A percentile compares a stretch with the other conserved stretches of the same genome.
phyloP scores from a whole-genome alignment of 2,113 vertebrate genomes.

The Aegypius monachus region DNA sequence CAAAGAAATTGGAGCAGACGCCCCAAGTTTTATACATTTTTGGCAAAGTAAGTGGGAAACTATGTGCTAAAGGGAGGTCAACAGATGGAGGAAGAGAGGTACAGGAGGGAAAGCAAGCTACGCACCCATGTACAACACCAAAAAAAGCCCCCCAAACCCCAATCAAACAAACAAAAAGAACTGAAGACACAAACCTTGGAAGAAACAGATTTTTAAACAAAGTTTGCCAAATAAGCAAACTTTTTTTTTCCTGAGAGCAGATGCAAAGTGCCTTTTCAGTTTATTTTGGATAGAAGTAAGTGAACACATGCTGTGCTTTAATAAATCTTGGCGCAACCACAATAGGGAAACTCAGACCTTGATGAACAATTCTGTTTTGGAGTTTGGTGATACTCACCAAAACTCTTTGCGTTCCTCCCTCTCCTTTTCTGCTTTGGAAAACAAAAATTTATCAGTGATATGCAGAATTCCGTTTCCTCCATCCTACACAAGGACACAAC shows the following conservation, averaged over 20 bases:
- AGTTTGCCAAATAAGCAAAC: constrained; percentile 71
- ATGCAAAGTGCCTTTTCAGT: constrained; percentile 72
- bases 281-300: constrained; percentile 66
- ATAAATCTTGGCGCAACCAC: constrained; percentile 68
- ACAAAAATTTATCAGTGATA: background rate
- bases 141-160: background rate
- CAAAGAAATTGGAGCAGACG: constrained; percentile 40
- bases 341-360: constrained; percentile 41
- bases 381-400: constrained; percentile 32
- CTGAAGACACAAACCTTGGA: constrained; percentile 50
- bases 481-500: background rate
- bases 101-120: constrained; percentile 30
- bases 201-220: constrained; percentile 76
- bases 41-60: constrained; percentile 70
- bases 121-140: background rate
- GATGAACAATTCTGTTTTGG: constrained; percentile 31
- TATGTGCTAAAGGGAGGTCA: constrained; percentile 60
- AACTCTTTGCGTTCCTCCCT: background rate
- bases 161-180: constrained; percentile 19
- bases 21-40: constrained; percentile 56
- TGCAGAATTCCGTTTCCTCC: background rate
- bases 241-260: constrained; percentile 44
- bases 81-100: constrained; percentile 70
- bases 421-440: background rate
- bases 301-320: constrained; percentile 69